Conservation (phyloP, 2,113 vertebrate species). For the Grammatotria lemairii region DNA sequence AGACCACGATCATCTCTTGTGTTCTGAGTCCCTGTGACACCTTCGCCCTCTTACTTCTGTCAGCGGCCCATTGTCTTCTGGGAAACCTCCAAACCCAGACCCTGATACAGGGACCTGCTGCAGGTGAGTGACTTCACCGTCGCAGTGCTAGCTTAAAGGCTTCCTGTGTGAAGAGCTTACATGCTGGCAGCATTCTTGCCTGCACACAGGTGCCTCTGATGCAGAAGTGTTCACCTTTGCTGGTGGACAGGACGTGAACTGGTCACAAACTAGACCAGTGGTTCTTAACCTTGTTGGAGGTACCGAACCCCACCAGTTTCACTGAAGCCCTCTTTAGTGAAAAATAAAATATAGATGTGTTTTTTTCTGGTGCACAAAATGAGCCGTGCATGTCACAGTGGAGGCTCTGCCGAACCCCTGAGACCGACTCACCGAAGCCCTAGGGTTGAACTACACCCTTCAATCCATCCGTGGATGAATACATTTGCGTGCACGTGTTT, state of each 20-base stretch:
- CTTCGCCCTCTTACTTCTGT: neutral
- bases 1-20: conserved; percentile 65
- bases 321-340: neutral
- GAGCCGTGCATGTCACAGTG: neutral
- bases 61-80: accelerated
- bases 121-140: neutral
- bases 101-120: neutral
- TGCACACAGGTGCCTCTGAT: neutral
- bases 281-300: neutral
- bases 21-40: neutral
- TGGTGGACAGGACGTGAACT: neutral
- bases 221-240: neutral
- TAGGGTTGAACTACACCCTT: neutral
- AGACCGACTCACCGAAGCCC: neutral
- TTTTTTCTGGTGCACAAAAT: neutral
- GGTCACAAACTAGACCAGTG: neutral
- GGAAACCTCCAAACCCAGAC: neutral
- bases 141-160: neutral
- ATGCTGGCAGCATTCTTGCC: neutral
- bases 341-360: neutral
- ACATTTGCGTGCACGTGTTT: neutral
- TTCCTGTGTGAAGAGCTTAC: conserved; percentile 50
- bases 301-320: accelerated
- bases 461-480: accelerated
- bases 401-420: neutral